These are phyloP conservation scores for Drosophila nikananu DNA, from an alignment of 1,140 invertebrate species.

Conservation along the genomic window DNA sequence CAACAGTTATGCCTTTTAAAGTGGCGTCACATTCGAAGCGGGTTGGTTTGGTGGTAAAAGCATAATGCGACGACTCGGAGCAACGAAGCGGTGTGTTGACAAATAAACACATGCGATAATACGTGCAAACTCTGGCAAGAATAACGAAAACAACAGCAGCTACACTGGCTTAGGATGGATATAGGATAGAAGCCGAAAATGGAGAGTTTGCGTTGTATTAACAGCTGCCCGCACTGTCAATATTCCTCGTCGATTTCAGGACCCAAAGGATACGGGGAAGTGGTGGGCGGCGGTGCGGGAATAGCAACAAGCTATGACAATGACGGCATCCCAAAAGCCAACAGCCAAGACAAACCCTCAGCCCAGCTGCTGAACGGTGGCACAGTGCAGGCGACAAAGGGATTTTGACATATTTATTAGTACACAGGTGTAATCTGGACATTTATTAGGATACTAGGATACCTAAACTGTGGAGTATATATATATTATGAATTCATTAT, in stretches of 20 bases:
- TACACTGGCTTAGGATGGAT: conserved; percentile 10
- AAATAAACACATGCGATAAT: conserved; percentile 76
- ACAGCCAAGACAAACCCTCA: conserved; percentile 29
- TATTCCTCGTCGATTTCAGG: conserved; percentile 35
- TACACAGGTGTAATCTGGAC: too few species aligned
- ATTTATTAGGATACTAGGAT: background rate
- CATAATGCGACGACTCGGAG: conserved; percentile 6
- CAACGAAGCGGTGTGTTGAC: conserved; percentile 50
- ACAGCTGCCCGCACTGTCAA: conserved; percentile 68
- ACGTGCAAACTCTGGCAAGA: conserved; percentile 69
- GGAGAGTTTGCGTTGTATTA: conserved; percentile 56
- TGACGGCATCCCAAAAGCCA: conserved; percentile 35
- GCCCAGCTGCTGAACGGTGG: conserved; percentile 12
- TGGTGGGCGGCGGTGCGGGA: background rate
- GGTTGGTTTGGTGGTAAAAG: background rate
- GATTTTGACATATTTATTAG: background rate
- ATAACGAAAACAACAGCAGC: conserved; percentile 32
- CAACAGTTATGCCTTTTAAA: conserved; percentile 60
- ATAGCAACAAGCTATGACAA: conserved; percentile 40
- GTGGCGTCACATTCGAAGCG: conserved; percentile 10
- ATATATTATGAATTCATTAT: background rate
- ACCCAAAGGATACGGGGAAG: conserved; percentile 7
- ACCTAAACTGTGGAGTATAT: background rate
- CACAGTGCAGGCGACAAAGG: background rate
- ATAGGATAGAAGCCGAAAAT: conserved; percentile 30